Conservation (phyloP, 2,113 vertebrate genomes). For the Etheostoma cragini region DNA sequence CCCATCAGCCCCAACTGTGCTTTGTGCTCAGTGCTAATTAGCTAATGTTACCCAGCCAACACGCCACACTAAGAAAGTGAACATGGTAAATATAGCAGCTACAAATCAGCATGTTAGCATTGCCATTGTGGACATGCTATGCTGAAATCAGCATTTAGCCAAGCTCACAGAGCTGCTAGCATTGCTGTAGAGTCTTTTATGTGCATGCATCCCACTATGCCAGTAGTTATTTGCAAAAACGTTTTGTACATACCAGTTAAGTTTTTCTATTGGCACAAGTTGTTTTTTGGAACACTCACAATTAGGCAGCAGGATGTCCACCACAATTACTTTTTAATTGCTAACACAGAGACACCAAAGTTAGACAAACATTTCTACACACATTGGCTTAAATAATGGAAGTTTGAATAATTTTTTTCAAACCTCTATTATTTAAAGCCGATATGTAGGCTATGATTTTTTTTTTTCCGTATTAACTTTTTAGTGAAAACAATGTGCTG, state of each 20-base stretch:
- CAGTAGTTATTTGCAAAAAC: neutral
- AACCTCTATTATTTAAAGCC: constrained; percentile 5
- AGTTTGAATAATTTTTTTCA: no score
- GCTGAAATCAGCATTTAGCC: no score
- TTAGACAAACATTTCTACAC: neutral
- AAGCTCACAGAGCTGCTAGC: neutral
- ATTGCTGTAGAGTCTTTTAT: neutral
- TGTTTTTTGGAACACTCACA: neutral
- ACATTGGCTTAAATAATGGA: neutral
- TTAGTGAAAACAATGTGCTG: neutral
- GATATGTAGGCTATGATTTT: neutral
- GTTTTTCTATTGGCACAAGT: neutral
- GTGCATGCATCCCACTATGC: neutral
- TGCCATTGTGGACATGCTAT: no score
- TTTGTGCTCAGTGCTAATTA: neutral
- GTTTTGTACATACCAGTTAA: neutral
- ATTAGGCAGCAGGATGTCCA: neutral
- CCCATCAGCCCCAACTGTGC: no score
- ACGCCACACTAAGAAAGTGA: neutral
- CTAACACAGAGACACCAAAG: neutral
- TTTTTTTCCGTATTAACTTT: neutral
- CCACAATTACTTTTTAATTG: neutral
- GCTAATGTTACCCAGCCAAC: neutral
- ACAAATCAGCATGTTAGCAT: neutral
- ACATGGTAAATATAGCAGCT: neutral